A percentile compares a stretch with the other conserved stretches of the same genome.
These are phyloP conservation scores for Heliconius hermathena DNA, from an alignment of 1,140 invertebrate genomes.

Conservation along the genomic window DNA sequence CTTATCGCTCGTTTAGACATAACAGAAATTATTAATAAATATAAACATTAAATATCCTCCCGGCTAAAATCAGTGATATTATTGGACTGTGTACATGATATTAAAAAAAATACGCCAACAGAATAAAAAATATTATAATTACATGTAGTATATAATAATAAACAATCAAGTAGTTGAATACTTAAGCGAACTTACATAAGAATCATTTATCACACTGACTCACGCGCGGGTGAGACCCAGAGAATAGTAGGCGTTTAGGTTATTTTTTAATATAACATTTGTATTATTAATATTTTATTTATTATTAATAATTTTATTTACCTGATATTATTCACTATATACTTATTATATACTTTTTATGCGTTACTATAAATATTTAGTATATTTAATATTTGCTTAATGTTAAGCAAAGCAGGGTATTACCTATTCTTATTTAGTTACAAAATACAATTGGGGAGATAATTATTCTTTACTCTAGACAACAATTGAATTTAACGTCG, in stretches of 20 bases:
- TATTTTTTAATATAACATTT: background rate
- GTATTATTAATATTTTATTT: background rate
- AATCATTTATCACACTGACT: slow-evolving; percentile 16
- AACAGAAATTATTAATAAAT: no score
- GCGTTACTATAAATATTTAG: background rate
- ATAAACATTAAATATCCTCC: no score
- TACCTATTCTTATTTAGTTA: no score
- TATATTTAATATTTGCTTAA: no score
- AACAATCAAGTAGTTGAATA: slow-evolving; percentile 24
- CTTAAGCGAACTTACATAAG: slow-evolving; percentile 6
- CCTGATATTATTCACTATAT: no score
- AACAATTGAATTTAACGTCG: no score
- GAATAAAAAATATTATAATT: background rate
- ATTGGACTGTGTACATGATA: background rate
- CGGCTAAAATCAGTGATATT: no score
- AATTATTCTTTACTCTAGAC: no score
- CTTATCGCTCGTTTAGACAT: no score
- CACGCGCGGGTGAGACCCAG: slow-evolving; percentile 15
- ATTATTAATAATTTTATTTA: background rate
- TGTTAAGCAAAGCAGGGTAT: no score
- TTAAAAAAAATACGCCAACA: background rate
- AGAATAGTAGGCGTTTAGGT: background rate
- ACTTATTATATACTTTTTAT: background rate
- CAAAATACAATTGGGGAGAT: no score
- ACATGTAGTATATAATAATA: background rate